Percentiles rank a stretch among this genome's conserved stretches.
phyloP scores from a whole-genome alignment of 35 echinoderm and acorn worm species.

The Acanthaster planci region DNA sequence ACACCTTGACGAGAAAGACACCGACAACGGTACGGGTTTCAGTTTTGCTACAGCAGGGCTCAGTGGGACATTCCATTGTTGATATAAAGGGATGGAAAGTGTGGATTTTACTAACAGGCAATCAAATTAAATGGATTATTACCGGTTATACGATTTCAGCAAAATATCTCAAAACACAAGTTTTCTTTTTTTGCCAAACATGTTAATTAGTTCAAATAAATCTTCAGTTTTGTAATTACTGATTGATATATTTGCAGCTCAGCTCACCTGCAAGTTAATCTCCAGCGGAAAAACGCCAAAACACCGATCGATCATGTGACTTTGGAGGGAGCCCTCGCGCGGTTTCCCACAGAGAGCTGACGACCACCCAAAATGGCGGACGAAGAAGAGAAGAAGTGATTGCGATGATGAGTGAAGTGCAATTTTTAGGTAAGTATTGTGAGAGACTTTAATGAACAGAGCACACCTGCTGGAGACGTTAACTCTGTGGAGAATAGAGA shows the following conservation, averaged over 20 bases:
- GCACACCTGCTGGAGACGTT: not conserved
- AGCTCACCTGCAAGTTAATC: not conserved
- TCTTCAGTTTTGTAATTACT: too few relatives aligned
- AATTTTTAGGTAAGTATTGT: slow-evolving; percentile 67
- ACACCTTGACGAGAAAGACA: not conserved
- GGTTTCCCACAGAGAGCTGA: not conserved
- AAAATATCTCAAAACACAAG: too few relatives aligned
- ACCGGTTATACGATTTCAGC: too few relatives aligned
- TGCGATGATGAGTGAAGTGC: slow-evolving; percentile 38
- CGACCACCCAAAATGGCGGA: slow-evolving; percentile 63
- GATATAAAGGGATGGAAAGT: not conserved
- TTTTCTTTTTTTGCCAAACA: too few relatives aligned
- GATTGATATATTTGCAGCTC: too few relatives aligned
- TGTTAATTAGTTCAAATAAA: too few relatives aligned
- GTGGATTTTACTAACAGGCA: not conserved
- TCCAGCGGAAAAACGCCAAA: not conserved
- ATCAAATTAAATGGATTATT: too few relatives aligned
- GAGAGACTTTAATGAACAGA: not conserved
- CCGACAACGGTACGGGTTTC: too few relatives aligned
- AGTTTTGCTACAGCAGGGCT: not conserved
- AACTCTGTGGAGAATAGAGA: not conserved
- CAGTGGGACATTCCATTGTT: slow-evolving; percentile 4
- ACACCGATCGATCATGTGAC: slow-evolving; percentile 11
- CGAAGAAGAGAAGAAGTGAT: slow-evolving; percentile 58
- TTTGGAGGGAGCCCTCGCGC: slow-evolving; percentile 33